Conservation (phyloP, 2,797 vertebrate species). For the Podarcis siculus region DNA sequence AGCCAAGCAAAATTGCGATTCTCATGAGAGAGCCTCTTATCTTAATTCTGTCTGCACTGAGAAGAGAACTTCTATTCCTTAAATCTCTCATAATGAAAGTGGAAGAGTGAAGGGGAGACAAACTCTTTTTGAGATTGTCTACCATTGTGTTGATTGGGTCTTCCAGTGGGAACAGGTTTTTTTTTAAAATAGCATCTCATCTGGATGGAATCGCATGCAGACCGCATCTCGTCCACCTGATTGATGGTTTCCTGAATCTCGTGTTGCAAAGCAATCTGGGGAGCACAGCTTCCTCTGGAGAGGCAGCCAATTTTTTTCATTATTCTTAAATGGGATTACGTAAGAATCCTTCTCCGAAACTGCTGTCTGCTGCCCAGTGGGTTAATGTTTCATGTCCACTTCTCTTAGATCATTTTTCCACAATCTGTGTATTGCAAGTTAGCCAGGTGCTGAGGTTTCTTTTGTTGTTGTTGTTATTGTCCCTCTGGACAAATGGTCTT, state of each 20-base stretch:
- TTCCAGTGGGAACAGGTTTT: slow-evolving; percentile 28
- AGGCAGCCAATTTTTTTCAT: slow-evolving; percentile 27
- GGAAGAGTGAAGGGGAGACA: slow-evolving; percentile 2
- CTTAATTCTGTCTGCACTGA: not conserved
- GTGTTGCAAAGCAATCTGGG: slow-evolving; percentile 67
- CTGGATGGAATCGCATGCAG: slow-evolving; percentile 66
- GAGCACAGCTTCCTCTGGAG: slow-evolving; percentile 65
- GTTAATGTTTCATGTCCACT: slow-evolving; percentile 40
- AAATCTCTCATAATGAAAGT: slow-evolving; percentile 3
- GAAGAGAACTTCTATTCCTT: slow-evolving; percentile 1
- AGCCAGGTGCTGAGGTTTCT: slow-evolving; percentile 51
- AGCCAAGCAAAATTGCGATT: slow-evolving; percentile 18
- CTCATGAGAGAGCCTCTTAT: slow-evolving; percentile 14
- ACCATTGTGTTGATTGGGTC: slow-evolving; percentile 13
- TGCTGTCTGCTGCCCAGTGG: slow-evolving; percentile 14
- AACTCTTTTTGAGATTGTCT: slow-evolving; percentile 14
- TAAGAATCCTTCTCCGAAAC: slow-evolving; percentile 54
- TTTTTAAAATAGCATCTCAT: slow-evolving; percentile 56
- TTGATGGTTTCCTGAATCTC: slow-evolving; percentile 78
- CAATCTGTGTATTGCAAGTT: slow-evolving; percentile 41
- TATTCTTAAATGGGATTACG: slow-evolving; percentile 46
- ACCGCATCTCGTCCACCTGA: slow-evolving; percentile 65
- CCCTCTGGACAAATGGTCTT: slow-evolving; percentile 35
- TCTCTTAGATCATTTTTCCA: slow-evolving; percentile 47
- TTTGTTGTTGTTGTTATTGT: not conserved